Percentiles rank a stretch among this genome's conserved stretches.
These are phyloP conservation scores for Cinclus cinclus DNA, from an alignment of 2,113 vertebrate genomes.

Conservation along the genomic window DNA sequence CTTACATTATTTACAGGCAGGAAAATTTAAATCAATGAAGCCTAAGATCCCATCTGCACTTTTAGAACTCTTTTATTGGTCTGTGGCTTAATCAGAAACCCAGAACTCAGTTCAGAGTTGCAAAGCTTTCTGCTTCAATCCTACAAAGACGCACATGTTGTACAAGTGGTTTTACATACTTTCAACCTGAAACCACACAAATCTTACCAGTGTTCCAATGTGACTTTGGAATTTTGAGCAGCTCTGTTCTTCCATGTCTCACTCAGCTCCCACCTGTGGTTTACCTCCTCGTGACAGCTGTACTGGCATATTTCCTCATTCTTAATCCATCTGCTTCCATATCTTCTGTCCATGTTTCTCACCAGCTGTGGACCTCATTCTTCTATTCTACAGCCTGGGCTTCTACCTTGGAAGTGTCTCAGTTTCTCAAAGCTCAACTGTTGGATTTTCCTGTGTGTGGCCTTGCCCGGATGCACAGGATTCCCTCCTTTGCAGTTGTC, in stretches of 20 bases:
- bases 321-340: background rate
- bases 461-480: background rate
- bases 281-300: background rate
- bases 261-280: background rate
- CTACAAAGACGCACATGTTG: background rate
- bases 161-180: background rate
- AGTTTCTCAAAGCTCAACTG: background rate
- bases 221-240: background rate
- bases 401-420: background rate
- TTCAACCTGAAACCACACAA: background rate
- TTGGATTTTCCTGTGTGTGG: background rate
- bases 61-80: background rate
- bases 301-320: background rate
- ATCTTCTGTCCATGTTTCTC: background rate
- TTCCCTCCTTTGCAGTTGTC: background rate
- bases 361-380: background rate
- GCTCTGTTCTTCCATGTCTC: background rate
- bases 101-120: background rate
- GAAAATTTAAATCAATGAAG: slow-evolving; percentile 8
- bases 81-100: background rate
- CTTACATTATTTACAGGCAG: background rate
- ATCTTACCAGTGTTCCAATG: background rate
- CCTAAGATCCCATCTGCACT: background rate
- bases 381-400: background rate
- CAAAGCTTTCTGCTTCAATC: background rate